Evolutionary conservation across 2,797 vertebrate species (phyloP).

Genomic region (Numenius phaeopus): DNA sequence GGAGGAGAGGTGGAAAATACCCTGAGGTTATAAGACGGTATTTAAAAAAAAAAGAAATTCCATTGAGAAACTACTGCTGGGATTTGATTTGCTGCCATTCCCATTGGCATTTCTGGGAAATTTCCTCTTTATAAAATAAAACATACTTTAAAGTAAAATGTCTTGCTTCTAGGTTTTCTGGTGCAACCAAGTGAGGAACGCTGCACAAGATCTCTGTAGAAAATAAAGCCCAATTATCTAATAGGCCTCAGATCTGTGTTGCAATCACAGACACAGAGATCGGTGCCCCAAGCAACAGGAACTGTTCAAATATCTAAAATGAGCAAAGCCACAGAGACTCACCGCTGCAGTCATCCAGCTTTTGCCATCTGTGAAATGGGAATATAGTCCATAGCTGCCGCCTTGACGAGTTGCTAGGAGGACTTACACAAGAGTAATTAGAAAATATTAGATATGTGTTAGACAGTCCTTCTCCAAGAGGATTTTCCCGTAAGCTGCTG

Average conservation of each 20-base stretch:
- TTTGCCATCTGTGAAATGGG: neutral
- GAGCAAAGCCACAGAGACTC: neutral
- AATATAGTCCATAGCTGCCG: neutral
- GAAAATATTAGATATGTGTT: neutral
- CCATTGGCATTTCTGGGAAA: neutral
- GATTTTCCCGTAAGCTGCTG: neutral
- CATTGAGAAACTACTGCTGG: constrained; percentile 4
- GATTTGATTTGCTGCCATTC: constrained; percentile 34
- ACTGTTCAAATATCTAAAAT: neutral
- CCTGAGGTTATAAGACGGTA: neutral
- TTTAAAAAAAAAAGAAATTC: neutral
- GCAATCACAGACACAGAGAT: neutral
- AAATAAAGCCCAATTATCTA: neutral
- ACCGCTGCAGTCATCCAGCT: neutral
- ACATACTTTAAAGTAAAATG: neutral
- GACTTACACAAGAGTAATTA: neutral
- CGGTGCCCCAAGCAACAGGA: neutral
- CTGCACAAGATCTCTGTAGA: neutral
- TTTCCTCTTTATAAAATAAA: constrained; percentile 45
- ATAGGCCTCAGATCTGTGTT: neutral
- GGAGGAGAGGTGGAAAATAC: constrained; percentile 21
- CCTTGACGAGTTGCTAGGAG: neutral
- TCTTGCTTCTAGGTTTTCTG: constrained; percentile 7
- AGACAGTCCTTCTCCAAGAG: neutral
- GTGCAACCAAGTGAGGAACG: neutral